Percentiles rank a stretch among this genome's conserved stretches.
Evolutionary conservation across 2,797 vertebrate genomes (phyloP).

Genomic region (Smutsia temminckii): DNA sequence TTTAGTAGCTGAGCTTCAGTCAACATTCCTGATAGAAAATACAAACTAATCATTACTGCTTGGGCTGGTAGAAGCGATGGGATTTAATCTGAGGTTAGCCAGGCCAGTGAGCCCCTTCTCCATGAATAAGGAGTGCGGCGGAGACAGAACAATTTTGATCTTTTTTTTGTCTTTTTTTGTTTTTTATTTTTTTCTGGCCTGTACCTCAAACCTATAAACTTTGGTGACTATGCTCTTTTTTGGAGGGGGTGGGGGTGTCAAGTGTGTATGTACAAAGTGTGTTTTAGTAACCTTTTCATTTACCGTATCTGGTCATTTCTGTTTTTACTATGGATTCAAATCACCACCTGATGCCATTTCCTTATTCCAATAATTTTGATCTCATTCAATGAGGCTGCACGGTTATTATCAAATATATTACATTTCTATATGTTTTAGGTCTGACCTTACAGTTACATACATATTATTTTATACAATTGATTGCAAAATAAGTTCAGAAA

Average conservation of each 20-base stretch:
- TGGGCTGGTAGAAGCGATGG: not conserved
- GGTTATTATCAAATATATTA: not conserved
- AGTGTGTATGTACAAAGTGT: not conserved
- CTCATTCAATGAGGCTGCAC: not conserved
- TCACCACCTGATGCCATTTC: not conserved
- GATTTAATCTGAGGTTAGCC: not conserved
- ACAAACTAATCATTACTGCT: not conserved
- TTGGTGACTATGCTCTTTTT: not conserved
- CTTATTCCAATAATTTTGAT: not conserved
- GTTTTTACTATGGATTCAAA: not conserved
- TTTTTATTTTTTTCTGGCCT: not conserved
- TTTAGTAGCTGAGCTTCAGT: not conserved
- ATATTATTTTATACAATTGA: not conserved
- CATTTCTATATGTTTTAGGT: not conserved
- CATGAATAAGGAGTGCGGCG: not conserved
- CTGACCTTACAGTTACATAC: not conserved
- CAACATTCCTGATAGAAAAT: not conserved
- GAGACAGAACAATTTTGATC: not conserved
- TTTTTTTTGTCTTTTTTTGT: not conserved
- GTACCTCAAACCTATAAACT: not conserved
- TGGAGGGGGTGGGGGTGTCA: fast-evolving
- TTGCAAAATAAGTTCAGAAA: not conserved
- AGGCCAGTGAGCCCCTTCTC: not conserved
- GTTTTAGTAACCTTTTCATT: not conserved
- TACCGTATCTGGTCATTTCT: not conserved